Percentiles rank a stretch among this genome's conserved stretches.
Evolutionary conservation across 53 echinoderm and acorn worm genomes (phyloP).

Genomic region (Zoroaster sp.): DNA sequence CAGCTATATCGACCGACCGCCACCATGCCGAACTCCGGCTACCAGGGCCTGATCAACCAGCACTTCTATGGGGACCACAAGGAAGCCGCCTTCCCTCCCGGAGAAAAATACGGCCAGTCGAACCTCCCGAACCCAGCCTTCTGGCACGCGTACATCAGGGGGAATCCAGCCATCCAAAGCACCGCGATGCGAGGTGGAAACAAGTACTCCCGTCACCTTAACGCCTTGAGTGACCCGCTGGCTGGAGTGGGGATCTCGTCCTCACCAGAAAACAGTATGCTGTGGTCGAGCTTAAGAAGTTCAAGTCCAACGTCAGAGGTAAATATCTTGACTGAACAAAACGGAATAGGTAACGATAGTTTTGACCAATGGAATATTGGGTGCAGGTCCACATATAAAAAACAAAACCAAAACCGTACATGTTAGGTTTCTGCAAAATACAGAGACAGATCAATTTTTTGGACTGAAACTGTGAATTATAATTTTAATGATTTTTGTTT

Average conservation of each 20-base stretch:
- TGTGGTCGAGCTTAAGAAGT: not conserved
- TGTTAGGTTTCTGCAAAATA: too few relatives aligned
- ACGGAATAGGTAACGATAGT: too few relatives aligned
- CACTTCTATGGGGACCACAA: conserved; percentile 71
- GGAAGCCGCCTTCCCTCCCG: conserved; percentile 69
- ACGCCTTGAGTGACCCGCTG: conserved; percentile 31
- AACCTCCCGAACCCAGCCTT: conserved; percentile 90
- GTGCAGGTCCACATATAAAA: too few relatives aligned
- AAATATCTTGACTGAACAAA: too few relatives aligned
- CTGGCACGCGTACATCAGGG: conserved; percentile 75
- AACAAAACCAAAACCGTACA: too few relatives aligned
- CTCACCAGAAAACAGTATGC: not conserved
- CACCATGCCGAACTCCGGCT: conserved; percentile 99
- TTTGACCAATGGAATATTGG: too few relatives aligned
- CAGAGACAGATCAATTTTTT: too few relatives aligned
- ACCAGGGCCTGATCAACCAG: conserved; percentile 94
- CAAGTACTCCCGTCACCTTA: conserved; percentile 68
- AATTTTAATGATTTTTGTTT: too few relatives aligned
- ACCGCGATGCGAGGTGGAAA: not conserved
- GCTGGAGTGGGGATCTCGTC: conserved; percentile 1
- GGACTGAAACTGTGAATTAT: too few relatives aligned
- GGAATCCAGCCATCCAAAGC: not conserved
- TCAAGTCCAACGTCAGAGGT: not conserved
- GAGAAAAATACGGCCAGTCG: conserved; percentile 62
- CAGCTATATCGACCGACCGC: too few relatives aligned